These are phyloP conservation scores for Sinotaia quadrata DNA, from an alignment of 2,888 invertebrate genomes.

Conservation along the genomic window DNA sequence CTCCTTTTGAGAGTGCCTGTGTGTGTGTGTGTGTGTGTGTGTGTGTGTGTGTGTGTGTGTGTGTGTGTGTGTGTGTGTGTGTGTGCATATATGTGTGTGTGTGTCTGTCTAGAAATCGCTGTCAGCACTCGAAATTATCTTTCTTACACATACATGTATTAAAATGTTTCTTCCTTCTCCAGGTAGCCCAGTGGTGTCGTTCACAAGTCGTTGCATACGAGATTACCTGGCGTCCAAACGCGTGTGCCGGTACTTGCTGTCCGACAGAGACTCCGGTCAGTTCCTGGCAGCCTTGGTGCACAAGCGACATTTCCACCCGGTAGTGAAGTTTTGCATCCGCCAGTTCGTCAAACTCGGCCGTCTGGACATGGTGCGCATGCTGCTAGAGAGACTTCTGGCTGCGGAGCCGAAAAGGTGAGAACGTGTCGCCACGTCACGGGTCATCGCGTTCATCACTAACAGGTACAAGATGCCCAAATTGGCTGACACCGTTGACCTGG, in stretches of 20 bases:
- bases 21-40: neutral
- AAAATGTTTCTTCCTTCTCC: neutral
- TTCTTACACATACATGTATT: neutral
- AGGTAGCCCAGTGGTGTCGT: conserved; percentile 30
- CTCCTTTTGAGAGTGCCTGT: neutral
- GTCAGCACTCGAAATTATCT: too few relatives aligned
- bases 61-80: neutral
- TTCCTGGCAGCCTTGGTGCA: conserved; percentile 35
- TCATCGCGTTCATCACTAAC: too few relatives aligned
- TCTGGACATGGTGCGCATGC: conserved; percentile 36
- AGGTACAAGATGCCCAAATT: too few relatives aligned
- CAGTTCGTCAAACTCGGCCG: conserved; percentile 32
- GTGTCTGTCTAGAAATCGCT: too few relatives aligned
- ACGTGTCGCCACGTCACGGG: neutral
- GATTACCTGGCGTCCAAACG: conserved; percentile 42
- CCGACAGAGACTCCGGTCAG: conserved; percentile 34
- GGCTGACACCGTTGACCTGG: too few relatives aligned
- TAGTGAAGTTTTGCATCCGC: conserved; percentile 34
- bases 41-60: neutral
- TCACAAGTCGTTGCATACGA: conserved; percentile 41
- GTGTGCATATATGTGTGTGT: neutral
- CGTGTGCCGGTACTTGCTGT: conserved; percentile 40
- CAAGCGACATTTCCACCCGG: conserved; percentile 38
- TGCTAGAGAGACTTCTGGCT: conserved; percentile 15
- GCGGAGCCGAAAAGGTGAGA: conserved; percentile 15